phyloP scores from a whole-genome alignment of 2,888 invertebrate species.

The Pyrocoelia pectoralis region DNA sequence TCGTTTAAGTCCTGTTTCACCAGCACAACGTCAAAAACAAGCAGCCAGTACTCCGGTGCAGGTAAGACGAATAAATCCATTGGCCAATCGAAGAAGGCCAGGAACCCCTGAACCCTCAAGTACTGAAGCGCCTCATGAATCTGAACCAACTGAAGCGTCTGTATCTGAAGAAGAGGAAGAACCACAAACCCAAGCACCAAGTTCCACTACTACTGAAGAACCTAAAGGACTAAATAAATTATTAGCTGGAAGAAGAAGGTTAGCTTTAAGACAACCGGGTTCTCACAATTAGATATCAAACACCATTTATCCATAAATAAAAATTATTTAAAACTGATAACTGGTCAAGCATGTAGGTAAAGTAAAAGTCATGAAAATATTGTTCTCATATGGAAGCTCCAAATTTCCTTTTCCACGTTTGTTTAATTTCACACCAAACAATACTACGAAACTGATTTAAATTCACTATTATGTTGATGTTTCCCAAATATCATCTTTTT shows the following conservation, averaged over 20 bases:
- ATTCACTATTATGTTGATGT: no score
- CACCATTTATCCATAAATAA: slow-evolving; percentile 13
- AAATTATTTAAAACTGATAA: neutral
- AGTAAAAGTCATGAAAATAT: no score
- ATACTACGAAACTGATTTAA: neutral
- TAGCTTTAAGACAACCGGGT: slow-evolving; percentile 68
- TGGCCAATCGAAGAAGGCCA: slow-evolving; percentile 63
- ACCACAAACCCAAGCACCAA: slow-evolving; percentile 44
- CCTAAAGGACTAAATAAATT: slow-evolving; percentile 73
- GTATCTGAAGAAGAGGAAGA: slow-evolving; percentile 45
- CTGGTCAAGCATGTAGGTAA: neutral
- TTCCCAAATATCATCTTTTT: no score
- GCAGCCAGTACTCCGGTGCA: slow-evolving; percentile 63
- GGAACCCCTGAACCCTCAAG: slow-evolving; percentile 51
- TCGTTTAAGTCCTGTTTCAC: slow-evolving; percentile 61
- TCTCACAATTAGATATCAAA: slow-evolving; percentile 51
- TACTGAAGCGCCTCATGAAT: slow-evolving; percentile 30
- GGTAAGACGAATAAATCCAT: slow-evolving; percentile 65
- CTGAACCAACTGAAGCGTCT: slow-evolving; percentile 40
- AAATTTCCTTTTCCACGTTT: no score
- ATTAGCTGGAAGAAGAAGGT: slow-evolving; percentile 73
- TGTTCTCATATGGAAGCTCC: no score
- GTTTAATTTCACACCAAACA: no score
- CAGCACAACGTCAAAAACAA: slow-evolving; percentile 43
- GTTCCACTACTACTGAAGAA: slow-evolving; percentile 56